Base-by-base conservation (phyloP, 2,797 vertebrate genomes). In the Percopsis omiscomaycus region DNA sequence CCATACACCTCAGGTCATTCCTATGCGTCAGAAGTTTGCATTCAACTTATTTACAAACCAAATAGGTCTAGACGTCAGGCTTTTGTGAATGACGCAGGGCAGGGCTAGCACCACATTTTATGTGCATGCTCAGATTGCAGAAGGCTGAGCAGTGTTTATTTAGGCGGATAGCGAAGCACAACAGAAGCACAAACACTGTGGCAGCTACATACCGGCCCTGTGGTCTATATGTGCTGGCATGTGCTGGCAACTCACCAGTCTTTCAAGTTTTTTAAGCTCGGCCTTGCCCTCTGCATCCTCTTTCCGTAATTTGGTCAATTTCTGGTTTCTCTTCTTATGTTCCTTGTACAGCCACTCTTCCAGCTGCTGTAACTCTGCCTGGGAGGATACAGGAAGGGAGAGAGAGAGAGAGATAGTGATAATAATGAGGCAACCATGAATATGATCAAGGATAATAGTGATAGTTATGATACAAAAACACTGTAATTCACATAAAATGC, bases 331-430 rank as follows among this genome's bases (percentile, higher is more conserved):
- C 57, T 92, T 89, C 69, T 92, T 92, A 32, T 92, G 90, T 69
- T 95, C 92, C 55, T 81, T 89, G 55, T 87, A 86, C 47, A 93
- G 83, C 3, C 78, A 66, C 54, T 94, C 93, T 56, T 96, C 94
- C 76, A 89, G 89, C 22, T 65, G 77, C 77, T 93, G 93, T 51
- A 95, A 84, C 74, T 94, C 92, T 0, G 77, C 75, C 95, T 96
- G 79, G 4, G 55, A 59, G 10, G 27, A 61, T 11, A 73, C 27
- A 37, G 29, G 15, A 63, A 37, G 57, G 16, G 50, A 51, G 37
- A 11, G 37, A 30, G 6, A 22, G 22, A 22, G 22, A 0, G 5
- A 32, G 5, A 27, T 16, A 6, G 13, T 3, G 55, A 57, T 27
- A 12, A 3, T 51, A n/a, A 16, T 51, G 30, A 4, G 6, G 32